Evolutionary conservation across 2,113 vertebrate genomes (phyloP).

Genomic region (Platysteira castanea): DNA sequence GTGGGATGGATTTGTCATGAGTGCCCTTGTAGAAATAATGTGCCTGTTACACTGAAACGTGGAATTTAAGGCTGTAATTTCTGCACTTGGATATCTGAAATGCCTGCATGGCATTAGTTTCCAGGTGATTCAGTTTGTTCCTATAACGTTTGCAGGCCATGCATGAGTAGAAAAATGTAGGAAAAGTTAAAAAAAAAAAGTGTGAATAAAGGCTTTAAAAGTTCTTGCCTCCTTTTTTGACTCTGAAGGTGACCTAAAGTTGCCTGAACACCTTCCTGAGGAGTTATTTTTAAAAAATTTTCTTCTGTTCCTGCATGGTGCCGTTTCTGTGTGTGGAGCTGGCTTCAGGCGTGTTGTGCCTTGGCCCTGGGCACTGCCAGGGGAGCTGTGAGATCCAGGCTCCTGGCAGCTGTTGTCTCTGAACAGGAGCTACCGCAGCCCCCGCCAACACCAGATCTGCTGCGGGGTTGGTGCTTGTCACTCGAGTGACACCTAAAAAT

Average conservation of each 20-base stretch:
- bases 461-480: neutral
- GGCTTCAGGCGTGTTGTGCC: fast-evolving
- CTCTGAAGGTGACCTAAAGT: neutral
- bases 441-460: fast-evolving
- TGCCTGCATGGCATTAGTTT: neutral
- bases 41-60: neutral
- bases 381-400: neutral
- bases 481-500: neutral
- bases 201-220: neutral
- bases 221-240: neutral
- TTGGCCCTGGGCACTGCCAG: neutral
- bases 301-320: neutral
- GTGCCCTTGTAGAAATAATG: neutral
- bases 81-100: neutral
- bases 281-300: neutral
- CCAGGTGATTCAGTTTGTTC: neutral
- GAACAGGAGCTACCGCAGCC: fast-evolving
- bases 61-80: neutral
- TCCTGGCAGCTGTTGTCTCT: neutral
- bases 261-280: neutral
- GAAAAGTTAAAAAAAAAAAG: neutral
- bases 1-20: neutral
- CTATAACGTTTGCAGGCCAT: neutral
- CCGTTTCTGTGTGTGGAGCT: neutral
- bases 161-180: neutral